Conservation (phyloP, 1,140 invertebrate species). For the Globodera rostochiensis region DNA sequence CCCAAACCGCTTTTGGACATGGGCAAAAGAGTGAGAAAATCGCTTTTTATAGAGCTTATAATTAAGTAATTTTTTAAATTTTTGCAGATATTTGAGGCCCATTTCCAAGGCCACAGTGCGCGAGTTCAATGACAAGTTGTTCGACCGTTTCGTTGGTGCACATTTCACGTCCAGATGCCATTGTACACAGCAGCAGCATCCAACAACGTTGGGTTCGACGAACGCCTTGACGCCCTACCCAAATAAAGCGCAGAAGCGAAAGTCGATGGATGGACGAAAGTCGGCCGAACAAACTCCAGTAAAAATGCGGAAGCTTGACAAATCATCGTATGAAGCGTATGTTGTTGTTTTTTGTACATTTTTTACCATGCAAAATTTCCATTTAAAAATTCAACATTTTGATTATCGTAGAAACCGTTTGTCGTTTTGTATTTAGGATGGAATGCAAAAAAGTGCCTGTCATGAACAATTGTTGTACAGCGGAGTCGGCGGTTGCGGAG, state of each 20-base stretch:
- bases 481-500: background rate
- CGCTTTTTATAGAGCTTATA: constrained; percentile 7
- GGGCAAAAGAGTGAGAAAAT: constrained; percentile 43
- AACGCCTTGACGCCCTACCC: background rate
- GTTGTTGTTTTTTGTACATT: too few relatives aligned
- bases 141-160: constrained; percentile 27
- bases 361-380: too few relatives aligned
- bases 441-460: too few relatives aligned
- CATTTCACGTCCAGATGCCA: background rate
- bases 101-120: constrained; percentile 30
- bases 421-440: too few relatives aligned
- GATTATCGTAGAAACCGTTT: too few relatives aligned
- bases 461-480: background rate
- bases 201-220: background rate
- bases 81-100: constrained; percentile 25
- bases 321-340: too few relatives aligned
- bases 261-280: background rate
- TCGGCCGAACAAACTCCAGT: background rate
- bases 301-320: background rate
- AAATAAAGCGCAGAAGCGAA: background rate
- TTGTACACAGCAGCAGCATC: too few relatives aligned
- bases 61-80: background rate
- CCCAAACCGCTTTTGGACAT: constrained; percentile 50
- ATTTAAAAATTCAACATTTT: too few relatives aligned
- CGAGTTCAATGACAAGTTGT: constrained; percentile 39